These are phyloP conservation scores for Phyllotreta striolata DNA, from an alignment of 2,888 invertebrate species.

Conservation along the genomic window DNA sequence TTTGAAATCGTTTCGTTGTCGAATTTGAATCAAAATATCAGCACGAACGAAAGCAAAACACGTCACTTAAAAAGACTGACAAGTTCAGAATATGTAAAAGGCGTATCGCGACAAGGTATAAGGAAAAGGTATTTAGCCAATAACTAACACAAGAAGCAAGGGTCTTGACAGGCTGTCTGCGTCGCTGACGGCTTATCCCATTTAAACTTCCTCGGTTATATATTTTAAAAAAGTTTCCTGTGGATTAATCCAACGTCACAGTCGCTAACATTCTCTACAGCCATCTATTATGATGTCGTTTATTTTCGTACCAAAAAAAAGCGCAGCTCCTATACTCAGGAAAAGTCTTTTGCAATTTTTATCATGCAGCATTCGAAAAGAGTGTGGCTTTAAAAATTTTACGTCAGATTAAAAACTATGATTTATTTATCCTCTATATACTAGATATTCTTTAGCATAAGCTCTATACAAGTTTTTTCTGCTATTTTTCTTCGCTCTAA, in stretches of 20 bases:
- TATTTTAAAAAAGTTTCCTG: conserved; percentile 30
- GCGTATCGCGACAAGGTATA: conserved; percentile 21
- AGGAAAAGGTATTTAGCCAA: conserved; percentile 32
- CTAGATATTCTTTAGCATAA: no score
- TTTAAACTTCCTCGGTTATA: conserved; percentile 31
- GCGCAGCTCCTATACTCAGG: conserved; percentile 12
- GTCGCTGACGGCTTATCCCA: conserved; percentile 28
- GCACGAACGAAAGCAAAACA: neutral
- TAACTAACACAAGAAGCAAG: conserved; percentile 32
- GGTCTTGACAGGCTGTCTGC: conserved; percentile 29
- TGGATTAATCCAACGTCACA: conserved; percentile 36
- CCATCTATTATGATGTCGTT: conserved; percentile 36
- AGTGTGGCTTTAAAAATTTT: no score
- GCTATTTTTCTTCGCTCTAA: conserved; percentile 14
- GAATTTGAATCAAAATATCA: neutral
- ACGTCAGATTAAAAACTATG: no score
- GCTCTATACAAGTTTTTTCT: neutral
- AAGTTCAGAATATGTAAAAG: conserved; percentile 27
- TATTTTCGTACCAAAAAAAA: conserved; percentile 28
- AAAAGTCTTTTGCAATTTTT: conserved; percentile 15
- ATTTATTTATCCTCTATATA: no score
- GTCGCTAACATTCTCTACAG: conserved; percentile 26
- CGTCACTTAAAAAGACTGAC: conserved; percentile 18
- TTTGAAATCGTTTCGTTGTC: neutral
- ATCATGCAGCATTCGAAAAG: conserved; percentile 11